phyloP scores from a whole-genome alignment of 2,797 vertebrate genomes.

The Argyrosomus regius region DNA sequence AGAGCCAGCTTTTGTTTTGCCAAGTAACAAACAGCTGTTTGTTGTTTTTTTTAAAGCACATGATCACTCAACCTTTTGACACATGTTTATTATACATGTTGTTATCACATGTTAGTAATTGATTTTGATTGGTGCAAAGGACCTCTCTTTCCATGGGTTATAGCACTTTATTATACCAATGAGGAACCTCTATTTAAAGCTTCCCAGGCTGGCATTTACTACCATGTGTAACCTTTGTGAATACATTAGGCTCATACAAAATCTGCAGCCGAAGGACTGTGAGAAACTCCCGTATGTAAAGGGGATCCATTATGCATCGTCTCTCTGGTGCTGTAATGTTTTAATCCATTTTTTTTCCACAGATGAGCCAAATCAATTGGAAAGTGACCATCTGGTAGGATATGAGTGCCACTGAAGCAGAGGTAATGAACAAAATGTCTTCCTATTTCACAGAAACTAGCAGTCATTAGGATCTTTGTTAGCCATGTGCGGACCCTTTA shows the following conservation, averaged over 20 bases:
- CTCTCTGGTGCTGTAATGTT: slow-evolving; percentile 89
- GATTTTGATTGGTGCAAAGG: slow-evolving; percentile 59
- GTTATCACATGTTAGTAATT: slow-evolving; percentile 61
- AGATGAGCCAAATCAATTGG: slow-evolving; percentile 90
- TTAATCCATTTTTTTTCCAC: slow-evolving; percentile 84
- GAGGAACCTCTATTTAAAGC: slow-evolving; percentile 84
- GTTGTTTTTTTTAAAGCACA: slow-evolving; percentile 22
- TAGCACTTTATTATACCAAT: slow-evolving; percentile 73
- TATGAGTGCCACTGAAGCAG: slow-evolving; percentile 85
- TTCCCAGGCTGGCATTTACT: slow-evolving; percentile 85
- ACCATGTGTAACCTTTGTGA: slow-evolving; percentile 87
- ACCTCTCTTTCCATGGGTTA: slow-evolving; percentile 71
- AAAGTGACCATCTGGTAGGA: slow-evolving; percentile 93
- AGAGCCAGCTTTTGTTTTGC: slow-evolving; percentile 8
- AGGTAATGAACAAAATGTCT: slow-evolving; percentile 89
- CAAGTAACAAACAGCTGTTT: slow-evolving; percentile 52
- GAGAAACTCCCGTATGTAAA: slow-evolving; percentile 84
- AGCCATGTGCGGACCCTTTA: slow-evolving; percentile 63
- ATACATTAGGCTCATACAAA: slow-evolving; percentile 85
- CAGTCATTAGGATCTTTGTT: slow-evolving; percentile 82
- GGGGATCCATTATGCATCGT: slow-evolving; percentile 83
- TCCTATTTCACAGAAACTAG: slow-evolving; percentile 79
- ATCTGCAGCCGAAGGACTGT: slow-evolving; percentile 78
- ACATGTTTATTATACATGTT: slow-evolving; percentile 42
- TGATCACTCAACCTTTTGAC: slow-evolving; percentile 54